Conservation (phyloP, 2,888 invertebrate genomes). For the Ommatoiulus sabulosus region DNA sequence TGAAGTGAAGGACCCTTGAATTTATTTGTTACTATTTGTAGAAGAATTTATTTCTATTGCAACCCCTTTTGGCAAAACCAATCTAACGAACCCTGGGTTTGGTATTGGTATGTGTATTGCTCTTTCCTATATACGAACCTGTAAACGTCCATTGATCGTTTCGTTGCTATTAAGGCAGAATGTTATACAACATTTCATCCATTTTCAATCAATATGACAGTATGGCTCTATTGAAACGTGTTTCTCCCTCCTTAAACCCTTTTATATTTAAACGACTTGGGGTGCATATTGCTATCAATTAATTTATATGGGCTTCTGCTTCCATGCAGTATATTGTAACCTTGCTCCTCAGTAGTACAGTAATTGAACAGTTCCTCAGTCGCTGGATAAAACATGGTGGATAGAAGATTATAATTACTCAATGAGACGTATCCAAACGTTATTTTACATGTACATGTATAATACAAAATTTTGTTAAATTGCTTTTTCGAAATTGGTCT, state of each 20-base stretch:
- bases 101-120: background rate
- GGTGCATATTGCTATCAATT: background rate
- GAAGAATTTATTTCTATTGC: conserved; percentile 22
- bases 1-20: conserved; percentile 18
- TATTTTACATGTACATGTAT: no score
- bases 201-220: background rate
- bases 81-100: background rate
- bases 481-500: no score
- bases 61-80: background rate
- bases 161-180: background rate
- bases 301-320: background rate
- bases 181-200: conserved; percentile 24
- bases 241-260: background rate
- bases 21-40: conserved; percentile 24
- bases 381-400: background rate
- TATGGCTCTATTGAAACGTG: background rate
- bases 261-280: background rate
- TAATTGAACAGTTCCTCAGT: background rate
- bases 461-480: no score
- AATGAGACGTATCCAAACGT: no score
- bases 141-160: background rate
- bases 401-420: background rate
- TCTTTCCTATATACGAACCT: background rate
- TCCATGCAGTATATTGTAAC: background rate
- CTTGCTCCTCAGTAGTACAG: background rate